phyloP scores from a whole-genome alignment of 2,113 vertebrate genomes.

The Podarcis cretensis region DNA sequence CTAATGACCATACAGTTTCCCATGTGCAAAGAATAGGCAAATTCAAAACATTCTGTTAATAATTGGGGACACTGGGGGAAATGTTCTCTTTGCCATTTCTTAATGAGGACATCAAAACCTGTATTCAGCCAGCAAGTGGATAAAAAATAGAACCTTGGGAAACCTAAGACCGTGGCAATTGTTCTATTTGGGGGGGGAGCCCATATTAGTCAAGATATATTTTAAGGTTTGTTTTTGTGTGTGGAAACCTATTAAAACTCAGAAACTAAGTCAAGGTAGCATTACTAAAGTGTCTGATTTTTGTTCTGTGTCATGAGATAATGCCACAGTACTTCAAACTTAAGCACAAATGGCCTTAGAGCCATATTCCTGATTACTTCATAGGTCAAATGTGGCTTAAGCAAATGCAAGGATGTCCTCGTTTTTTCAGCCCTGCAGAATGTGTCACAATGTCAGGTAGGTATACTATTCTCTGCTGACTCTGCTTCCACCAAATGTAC shows the following conservation, averaged over 20 bases:
- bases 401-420: not conserved
- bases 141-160: slow-evolving; percentile 62
- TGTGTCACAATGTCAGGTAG: not conserved
- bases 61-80: slow-evolving; percentile 54
- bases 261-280: not conserved
- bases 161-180: slow-evolving; percentile 23
- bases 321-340: not conserved
- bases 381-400: not conserved
- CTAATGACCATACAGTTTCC: slow-evolving; percentile 65
- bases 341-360: not conserved
- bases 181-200: not conserved
- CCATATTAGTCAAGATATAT: not conserved
- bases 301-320: not conserved
- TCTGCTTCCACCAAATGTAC: not conserved
- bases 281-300: not conserved
- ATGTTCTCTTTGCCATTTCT: slow-evolving; percentile 39
- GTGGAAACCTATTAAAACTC: not conserved
- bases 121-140: slow-evolving; percentile 38
- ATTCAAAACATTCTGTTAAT: slow-evolving; percentile 66
- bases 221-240: not conserved
- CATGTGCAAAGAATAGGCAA: slow-evolving; percentile 64
- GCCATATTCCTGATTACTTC: not conserved
- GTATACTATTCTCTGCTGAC: not conserved
- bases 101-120: slow-evolving; percentile 50
- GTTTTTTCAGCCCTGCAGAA: not conserved